Evolutionary conservation across 1,140 invertebrate species (phyloP), one percentile per base, ranked within the genome.

Genomic region (Drosophila suzukii): DNA sequence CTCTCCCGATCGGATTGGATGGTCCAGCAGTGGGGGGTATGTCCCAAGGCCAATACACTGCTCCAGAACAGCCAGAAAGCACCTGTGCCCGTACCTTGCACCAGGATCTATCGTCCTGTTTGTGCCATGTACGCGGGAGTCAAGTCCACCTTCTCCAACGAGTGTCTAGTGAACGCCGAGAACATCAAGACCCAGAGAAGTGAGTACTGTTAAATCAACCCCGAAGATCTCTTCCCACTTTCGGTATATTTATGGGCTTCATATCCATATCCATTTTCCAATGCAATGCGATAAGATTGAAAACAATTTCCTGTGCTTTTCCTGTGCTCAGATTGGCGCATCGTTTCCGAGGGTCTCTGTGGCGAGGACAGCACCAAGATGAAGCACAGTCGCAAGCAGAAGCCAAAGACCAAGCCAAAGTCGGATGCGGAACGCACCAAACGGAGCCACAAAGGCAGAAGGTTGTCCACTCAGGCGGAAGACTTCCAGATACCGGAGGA

Each of bases 351-450:
- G 49, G 90, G 90, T 0, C 61, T 91, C 13, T 91, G 90, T 43
- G 90, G 78, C 27, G 90, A 91, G 68, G 90, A 91, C 67, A 88
- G 78, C 79, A 85, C 51, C 61, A 90, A 89, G 43, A 84, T 88
- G 84, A 89, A 89, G 51, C 80, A 89, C 12, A 89, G 46, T 30
- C 76, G 76, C 60, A 83, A 88, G 17, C 58, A 57, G 6, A 88
- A 89, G 58, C 80, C 84, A 5, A 73, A 77, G 34, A 49, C 65
- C 34, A 83, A 88, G 44, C 72, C 79, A 7, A 88, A 84, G 27
- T 17, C 44, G 39, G 54, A 84, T 7, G 53, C 41, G 17, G 77
- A 88, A 36, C 84, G 84, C 39, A 78, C 67, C 39, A 88, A 88
- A 49, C 65, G 84, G 32, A 88, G 84, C 24, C 63, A 80, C 49